These are phyloP conservation scores for Lycocerus yunnanus DNA, from an alignment of 2,888 invertebrate species.

Conservation along the genomic window DNA sequence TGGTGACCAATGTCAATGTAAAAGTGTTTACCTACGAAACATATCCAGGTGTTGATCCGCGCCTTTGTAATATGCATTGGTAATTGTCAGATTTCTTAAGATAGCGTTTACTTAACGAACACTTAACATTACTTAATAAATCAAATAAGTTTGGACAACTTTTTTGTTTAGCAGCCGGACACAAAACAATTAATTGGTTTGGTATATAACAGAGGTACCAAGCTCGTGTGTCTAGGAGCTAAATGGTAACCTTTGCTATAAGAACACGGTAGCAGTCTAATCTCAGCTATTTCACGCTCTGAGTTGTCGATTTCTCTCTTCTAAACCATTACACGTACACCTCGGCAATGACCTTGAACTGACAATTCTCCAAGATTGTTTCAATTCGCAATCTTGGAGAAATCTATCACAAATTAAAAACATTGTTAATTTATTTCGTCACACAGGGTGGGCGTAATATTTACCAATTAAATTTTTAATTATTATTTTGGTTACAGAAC, in stretches of 20 bases:
- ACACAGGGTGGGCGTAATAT: background rate
- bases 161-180: background rate
- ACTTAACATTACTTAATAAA: background rate
- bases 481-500: background rate
- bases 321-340: background rate
- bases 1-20: background rate
- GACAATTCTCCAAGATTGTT: background rate
- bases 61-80: background rate
- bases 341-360: slow-evolving; percentile 1
- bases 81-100: background rate
- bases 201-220: background rate
- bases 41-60: background rate
- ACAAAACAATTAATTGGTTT: background rate
- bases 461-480: background rate
- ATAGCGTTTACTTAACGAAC: background rate
- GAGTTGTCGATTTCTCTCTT: background rate
- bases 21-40: background rate
- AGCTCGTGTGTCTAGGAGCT: too few species aligned
- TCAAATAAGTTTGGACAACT: background rate
- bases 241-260: background rate
- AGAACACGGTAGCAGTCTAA: background rate
- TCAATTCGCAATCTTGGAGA: background rate
- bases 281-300: background rate
- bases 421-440: background rate
- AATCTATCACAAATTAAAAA: background rate